A percentile compares a stretch with the other conserved stretches of the same genome.
Evolutionary conservation across 2,113 vertebrate genomes (phyloP).

Genomic region (Colinus virginianus): DNA sequence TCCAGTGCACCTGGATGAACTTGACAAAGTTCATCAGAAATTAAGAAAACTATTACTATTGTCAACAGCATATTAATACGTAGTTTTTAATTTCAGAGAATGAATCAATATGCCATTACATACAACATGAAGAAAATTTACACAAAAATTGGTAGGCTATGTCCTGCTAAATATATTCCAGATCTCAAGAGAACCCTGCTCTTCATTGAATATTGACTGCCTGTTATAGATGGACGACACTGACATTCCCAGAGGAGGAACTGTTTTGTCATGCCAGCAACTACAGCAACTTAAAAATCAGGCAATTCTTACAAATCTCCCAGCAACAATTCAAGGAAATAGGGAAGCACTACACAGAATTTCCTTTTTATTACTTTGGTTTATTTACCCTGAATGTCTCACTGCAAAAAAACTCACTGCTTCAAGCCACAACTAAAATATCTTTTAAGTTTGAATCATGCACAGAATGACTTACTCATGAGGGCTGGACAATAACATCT

Average conservation of each 20-base stretch:
- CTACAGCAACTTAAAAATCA: not conserved
- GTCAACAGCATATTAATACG: not conserved
- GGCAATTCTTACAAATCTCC: not conserved
- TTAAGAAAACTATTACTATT: not conserved
- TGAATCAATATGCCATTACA: not conserved
- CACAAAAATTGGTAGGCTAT: not conserved
- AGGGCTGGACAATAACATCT: slow-evolving; percentile 43
- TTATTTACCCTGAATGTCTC: slow-evolving; percentile 56
- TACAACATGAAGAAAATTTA: not conserved
- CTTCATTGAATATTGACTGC: not conserved
- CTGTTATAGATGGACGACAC: not conserved
- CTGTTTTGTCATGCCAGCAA: not conserved
- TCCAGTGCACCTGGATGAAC: not conserved
- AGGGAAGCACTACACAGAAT: not conserved
- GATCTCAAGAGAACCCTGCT: not conserved
- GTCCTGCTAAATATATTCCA: not conserved
- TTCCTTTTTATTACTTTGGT: slow-evolving; percentile 25
- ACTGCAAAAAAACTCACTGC: slow-evolving; percentile 47
- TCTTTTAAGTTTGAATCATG: slow-evolving; percentile 48
- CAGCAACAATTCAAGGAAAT: not conserved
- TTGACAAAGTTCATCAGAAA: not conserved
- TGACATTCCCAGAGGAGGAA: not conserved
- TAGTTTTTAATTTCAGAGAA: not conserved
- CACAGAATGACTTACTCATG: slow-evolving; percentile 44
- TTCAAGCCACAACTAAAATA: slow-evolving; percentile 48